Percentiles rank a stretch among this genome's conserved stretches.
These are phyloP conservation scores for Enteromius afrohamiltoni DNA, from an alignment of 2,797 vertebrate genomes.

Conservation along the genomic window DNA sequence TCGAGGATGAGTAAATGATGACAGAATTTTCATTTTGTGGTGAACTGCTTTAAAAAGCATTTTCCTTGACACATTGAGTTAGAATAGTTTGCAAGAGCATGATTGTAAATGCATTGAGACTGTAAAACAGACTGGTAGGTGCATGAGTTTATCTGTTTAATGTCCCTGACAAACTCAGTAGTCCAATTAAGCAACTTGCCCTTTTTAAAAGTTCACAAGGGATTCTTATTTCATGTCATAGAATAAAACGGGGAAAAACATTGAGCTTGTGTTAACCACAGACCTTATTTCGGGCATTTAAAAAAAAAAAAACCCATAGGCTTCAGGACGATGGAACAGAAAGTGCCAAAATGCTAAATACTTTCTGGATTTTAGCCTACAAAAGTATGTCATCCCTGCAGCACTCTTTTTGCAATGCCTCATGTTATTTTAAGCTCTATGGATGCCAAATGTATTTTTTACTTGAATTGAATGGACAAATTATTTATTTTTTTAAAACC, in stretches of 20 bases:
- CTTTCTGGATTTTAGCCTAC: neutral
- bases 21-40: too few relatives aligned
- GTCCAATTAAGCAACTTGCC: neutral
- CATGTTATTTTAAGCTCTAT: neutral
- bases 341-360: neutral
- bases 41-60: neutral
- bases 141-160: neutral
- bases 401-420: neutral
- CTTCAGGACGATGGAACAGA: neutral
- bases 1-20: too few relatives aligned
- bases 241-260: neutral
- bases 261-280: slow-evolving; percentile 8
- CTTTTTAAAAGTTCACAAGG: neutral
- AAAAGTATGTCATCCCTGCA: neutral
- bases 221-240: neutral
- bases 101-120: neutral
- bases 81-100: neutral
- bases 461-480: neutral
- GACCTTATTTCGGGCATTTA: neutral
- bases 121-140: neutral
- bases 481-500: too few relatives aligned
- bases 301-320: neutral
- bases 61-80: neutral
- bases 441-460: neutral
- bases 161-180: neutral